Base-by-base conservation (phyloP, 1,140 invertebrate species). In the Apis florea region DNA sequence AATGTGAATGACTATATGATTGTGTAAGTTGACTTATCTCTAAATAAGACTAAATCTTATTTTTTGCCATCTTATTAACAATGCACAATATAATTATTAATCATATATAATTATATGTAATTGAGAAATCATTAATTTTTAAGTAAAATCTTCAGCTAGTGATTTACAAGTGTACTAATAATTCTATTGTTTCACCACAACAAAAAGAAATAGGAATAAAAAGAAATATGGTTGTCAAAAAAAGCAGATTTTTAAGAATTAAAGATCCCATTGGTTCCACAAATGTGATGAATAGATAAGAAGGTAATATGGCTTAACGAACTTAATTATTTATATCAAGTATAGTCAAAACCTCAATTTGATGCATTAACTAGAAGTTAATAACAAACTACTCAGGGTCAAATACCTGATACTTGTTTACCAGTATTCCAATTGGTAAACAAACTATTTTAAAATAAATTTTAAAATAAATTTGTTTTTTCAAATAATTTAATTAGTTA, bases 261-360 rank as follows among this genome's bases (percentile, higher is more conserved):
- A 93, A 94, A 11, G 94, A 93, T 11, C 93, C 94, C 19, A 90
- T 86, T n/a, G 90, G 88, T 61, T 78, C 89, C 49, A 86, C 87
- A 1, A 87, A 78, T 24, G 79, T 87, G 49, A 92, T 94, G 17
- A 92, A 92, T 68, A 94, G 91, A 79, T 94, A 89, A 12, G 94
- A 94, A 56, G 95, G 95, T 79, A 95, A 95, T 71, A 95, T 95
- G 49, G 95, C 95, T 85, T 95, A 95, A 78, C 95, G 95, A 87
- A 95, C 95, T 9, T 95, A 96, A 86, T 95, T 95, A 51, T 95
- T 96, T 54, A 95, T 95, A 47, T 96, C 95, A 31, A 96, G 95
- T 72, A 95, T 96, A n/a, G 95, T 96, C 75, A 96, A 96, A n/a
- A 85, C 95, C 95, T 21, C 95, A 95, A 86, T 94, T 95, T 4